These are phyloP conservation scores for Tadarida brasiliensis DNA, from an alignment of 2,797 vertebrate genomes.

Conservation along the genomic window DNA sequence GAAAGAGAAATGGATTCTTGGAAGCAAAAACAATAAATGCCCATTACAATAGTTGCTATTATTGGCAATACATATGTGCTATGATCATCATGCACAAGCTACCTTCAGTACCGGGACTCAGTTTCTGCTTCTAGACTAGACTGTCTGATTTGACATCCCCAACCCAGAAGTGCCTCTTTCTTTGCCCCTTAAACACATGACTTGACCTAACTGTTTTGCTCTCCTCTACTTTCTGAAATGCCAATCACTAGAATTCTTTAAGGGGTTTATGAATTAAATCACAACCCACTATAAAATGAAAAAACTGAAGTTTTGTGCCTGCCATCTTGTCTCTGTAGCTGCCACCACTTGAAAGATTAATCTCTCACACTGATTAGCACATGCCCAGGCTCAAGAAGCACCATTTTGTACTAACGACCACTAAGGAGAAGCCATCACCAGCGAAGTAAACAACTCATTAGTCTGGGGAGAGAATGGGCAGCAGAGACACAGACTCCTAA, in stretches of 20 bases:
- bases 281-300: background rate
- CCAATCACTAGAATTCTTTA: background rate
- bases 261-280: background rate
- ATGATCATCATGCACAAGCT: background rate
- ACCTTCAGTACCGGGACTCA: background rate
- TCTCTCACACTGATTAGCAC: constrained; percentile 40
- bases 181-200: background rate
- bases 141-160: constrained; percentile 37
- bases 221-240: background rate
- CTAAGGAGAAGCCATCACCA: constrained; percentile 7
- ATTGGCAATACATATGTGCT: background rate
- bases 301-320: background rate
- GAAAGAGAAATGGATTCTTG: background rate
- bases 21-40: background rate
- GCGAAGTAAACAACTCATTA: constrained; percentile 71
- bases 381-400: constrained; percentile 52
- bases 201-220: background rate
- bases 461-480: background rate
- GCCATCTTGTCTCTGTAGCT: background rate
- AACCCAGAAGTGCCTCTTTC: background rate
- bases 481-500: constrained; percentile 52
- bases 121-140: background rate
- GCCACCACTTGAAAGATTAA: background rate
- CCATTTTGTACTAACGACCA: constrained; percentile 1
- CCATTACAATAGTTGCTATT: background rate